A percentile compares a stretch with the other conserved stretches of the same genome.
These are phyloP conservation scores for Lithobates pipiens DNA, from an alignment of 2,797 vertebrate species.

Conservation along the genomic window DNA sequence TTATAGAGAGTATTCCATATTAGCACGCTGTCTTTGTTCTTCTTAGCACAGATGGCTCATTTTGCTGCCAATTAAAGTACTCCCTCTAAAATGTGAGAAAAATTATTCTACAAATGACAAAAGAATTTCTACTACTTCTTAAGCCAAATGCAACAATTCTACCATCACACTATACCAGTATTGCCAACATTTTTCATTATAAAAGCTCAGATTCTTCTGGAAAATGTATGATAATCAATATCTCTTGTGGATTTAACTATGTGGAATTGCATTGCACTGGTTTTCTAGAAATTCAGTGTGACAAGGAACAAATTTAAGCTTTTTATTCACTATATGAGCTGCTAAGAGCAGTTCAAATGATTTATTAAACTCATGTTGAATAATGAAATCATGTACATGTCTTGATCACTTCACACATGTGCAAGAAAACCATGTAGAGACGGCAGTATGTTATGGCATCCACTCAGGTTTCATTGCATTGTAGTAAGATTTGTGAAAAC, in stretches of 20 bases:
- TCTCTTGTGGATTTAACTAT: constrained; percentile 21
- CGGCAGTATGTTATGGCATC: too few relatives aligned
- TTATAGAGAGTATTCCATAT: constrained; percentile 31
- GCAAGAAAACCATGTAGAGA: background rate
- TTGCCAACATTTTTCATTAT: constrained; percentile 18
- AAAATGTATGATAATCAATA: constrained; percentile 15
- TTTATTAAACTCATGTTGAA: background rate
- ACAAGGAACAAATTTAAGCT: background rate
- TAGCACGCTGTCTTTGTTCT: constrained; percentile 41
- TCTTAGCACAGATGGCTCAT: constrained; percentile 49
- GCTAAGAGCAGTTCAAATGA: background rate
- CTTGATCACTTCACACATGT: background rate
- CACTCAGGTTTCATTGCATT: too few relatives aligned
- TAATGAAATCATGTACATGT: background rate
- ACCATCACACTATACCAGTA: background rate
- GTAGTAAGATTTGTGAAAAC: too few relatives aligned
- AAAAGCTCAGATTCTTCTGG: constrained; percentile 19
- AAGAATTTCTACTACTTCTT: constrained; percentile 38
- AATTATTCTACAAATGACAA: constrained; percentile 49
- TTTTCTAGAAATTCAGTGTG: background rate
- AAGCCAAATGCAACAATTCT: constrained; percentile 33
- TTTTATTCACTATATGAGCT: background rate
- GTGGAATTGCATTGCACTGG: background rate
- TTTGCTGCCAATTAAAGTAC: constrained; percentile 56
- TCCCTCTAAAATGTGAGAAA: constrained; percentile 38